Conservation (phyloP, 2,113 vertebrate genomes). For the Leptocoma aspasia region DNA sequence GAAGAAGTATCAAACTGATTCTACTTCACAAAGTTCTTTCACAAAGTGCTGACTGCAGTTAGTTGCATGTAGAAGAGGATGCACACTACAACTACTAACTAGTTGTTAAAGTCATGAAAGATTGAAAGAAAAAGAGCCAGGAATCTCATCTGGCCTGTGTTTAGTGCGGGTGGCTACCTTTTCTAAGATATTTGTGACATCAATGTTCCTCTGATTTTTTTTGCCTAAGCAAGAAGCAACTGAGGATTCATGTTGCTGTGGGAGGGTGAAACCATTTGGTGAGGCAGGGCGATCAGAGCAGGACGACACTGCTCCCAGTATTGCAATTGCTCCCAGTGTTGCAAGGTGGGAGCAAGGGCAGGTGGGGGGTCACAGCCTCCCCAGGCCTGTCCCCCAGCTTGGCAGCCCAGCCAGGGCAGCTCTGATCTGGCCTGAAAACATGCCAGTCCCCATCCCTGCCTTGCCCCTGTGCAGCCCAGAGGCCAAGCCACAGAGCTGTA, state of each 20-base stretch:
- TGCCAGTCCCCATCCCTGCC: neutral
- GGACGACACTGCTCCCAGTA: fast-evolving
- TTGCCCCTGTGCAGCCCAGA: fast-evolving
- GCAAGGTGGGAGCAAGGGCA: neutral
- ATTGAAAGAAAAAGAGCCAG: neutral
- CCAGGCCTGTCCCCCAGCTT: fast-evolving
- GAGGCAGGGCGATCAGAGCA: neutral
- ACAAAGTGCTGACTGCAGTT: neutral
- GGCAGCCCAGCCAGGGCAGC: neutral
- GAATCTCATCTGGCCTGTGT: neutral
- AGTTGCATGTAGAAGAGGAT: neutral
- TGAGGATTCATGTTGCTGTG: neutral
- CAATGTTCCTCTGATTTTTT: neutral
- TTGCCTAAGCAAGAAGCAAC: neutral
- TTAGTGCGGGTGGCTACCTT: neutral
- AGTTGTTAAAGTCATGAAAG: neutral
- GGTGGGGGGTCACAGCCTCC: fast-evolving
- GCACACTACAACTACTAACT: neutral
- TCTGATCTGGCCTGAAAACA: fast-evolving
- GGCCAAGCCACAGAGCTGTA: fast-evolving
- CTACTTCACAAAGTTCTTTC: neutral
- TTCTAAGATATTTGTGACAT: neutral
- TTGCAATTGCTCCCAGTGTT: no score
- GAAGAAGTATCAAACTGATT: neutral
- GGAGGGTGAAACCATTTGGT: neutral